Evolutionary conservation across 2,113 vertebrate genomes (phyloP).

Genomic region (Corythornis cristatus): DNA sequence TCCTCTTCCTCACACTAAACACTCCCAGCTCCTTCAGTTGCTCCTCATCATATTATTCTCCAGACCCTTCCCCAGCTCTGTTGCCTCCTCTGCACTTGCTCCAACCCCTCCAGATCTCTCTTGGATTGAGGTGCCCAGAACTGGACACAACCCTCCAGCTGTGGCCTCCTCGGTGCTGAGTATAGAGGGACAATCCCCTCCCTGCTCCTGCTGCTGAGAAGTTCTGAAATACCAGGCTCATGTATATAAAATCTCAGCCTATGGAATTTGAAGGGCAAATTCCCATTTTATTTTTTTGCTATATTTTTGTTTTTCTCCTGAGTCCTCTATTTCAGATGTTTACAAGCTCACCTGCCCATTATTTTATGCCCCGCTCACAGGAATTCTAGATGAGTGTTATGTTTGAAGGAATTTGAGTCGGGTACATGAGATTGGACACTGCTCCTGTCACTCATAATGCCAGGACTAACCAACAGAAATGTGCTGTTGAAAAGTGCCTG

Average conservation of each 20-base stretch:
- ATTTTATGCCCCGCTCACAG: background rate
- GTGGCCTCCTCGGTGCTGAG: too few relatives aligned
- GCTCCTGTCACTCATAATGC: conserved; percentile 7
- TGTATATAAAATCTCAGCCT: background rate
- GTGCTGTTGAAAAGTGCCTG: background rate
- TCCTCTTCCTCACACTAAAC: too few relatives aligned
- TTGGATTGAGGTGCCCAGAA: too few relatives aligned
- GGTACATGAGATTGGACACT: background rate
- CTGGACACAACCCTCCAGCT: too few relatives aligned
- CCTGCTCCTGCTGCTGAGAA: too few relatives aligned
- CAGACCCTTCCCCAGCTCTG: too few relatives aligned
- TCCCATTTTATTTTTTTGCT: background rate
- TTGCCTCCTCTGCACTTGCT: too few relatives aligned
- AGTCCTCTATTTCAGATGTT: background rate
- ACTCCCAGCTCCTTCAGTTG: too few relatives aligned
- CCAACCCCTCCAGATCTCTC: too few relatives aligned
- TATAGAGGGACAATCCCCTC: too few relatives aligned
- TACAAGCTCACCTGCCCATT: background rate
- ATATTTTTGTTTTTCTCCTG: background rate
- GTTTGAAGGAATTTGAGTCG: conserved; percentile 8
- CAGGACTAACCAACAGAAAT: background rate
- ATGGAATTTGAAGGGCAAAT: background rate
- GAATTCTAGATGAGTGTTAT: background rate
- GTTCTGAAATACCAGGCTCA: background rate
- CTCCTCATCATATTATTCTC: too few relatives aligned